A percentile compares a stretch with the other conserved stretches of the same genome.
These are phyloP conservation scores for Erithacus rubecula DNA, from an alignment of 2,797 vertebrate genomes.

Conservation along the genomic window DNA sequence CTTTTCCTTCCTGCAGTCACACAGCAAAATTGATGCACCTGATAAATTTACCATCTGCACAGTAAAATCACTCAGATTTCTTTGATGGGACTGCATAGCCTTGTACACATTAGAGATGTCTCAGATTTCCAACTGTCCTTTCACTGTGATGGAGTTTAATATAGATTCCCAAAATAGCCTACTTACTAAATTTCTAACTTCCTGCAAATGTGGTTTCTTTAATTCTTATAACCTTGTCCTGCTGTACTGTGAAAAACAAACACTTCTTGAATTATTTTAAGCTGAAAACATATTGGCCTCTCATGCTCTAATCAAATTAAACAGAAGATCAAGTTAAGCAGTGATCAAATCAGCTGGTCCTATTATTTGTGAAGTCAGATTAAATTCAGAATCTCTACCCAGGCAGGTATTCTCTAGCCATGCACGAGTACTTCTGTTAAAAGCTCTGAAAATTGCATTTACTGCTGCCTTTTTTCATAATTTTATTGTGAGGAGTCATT, in stretches of 20 bases:
- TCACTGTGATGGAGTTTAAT: background rate
- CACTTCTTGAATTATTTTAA: conserved; percentile 41
- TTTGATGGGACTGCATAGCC: background rate
- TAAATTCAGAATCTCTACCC: background rate
- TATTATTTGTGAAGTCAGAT: conserved; percentile 1
- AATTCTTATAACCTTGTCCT: conserved; percentile 37
- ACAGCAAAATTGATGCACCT: background rate
- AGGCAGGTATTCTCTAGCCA: background rate
- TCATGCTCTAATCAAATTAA: conserved; percentile 30
- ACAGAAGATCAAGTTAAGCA: conserved; percentile 27
- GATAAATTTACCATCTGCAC: background rate
- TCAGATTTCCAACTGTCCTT: conserved; percentile 33
- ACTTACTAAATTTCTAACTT: conserved; percentile 10
- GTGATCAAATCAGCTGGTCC: background rate
- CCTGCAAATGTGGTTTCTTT: conserved; percentile 23
- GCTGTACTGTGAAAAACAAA: background rate
- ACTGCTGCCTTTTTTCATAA: background rate
- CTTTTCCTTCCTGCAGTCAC: background rate
- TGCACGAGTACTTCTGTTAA: background rate
- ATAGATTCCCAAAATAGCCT: conserved; percentile 3
- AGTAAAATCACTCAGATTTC: conserved; percentile 17
- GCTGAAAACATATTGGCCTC: background rate
- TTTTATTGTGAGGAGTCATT: background rate
- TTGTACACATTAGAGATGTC: background rate
- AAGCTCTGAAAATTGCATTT: background rate